Percentiles rank a stretch among this genome's conserved stretches.
phyloP scores from a whole-genome alignment of 2,888 invertebrate genomes.

The Drosophila vallismaia region DNA sequence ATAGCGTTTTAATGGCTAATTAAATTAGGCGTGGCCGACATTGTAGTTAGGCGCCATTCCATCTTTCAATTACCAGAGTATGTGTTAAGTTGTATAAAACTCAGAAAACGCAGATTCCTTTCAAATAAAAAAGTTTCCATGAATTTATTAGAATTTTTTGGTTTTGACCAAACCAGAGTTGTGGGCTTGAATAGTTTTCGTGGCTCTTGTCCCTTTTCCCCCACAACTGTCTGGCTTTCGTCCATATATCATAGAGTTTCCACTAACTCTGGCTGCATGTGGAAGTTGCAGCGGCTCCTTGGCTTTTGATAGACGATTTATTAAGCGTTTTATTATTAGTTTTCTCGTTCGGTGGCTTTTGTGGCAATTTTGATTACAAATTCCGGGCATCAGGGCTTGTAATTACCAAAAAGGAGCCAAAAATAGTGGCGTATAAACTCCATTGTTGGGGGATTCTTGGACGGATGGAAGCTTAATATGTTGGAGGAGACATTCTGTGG shows the following conservation, averaged over 20 bases:
- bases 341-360: conserved; percentile 66
- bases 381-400: conserved; percentile 53
- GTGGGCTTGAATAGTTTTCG: conserved; percentile 36
- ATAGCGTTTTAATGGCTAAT: conserved; percentile 39
- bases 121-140: not conserved
- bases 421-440: conserved; percentile 5
- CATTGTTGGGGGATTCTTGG: conserved; percentile 35
- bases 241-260: conserved; percentile 65
- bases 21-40: conserved; percentile 39
- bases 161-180: conserved; percentile 22
- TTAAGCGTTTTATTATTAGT: conserved; percentile 77
- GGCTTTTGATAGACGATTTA: conserved; percentile 73
- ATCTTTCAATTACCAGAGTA: conserved; percentile 49
- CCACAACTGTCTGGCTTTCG: conserved; percentile 5
- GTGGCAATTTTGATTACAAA: conserved; percentile 72
- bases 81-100: conserved; percentile 16
- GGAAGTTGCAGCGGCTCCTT: conserved; percentile 37
- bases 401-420: conserved; percentile 40
- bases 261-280: conserved; percentile 30
- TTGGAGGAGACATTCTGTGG: not conserved
- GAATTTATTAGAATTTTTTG: conserved; percentile 47
- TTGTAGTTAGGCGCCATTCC: conserved; percentile 55
- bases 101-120: not conserved
- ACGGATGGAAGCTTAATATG: conserved; percentile 3
- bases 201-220: conserved; percentile 8